Base-by-base conservation (phyloP, 2,888 invertebrate species). In the Ypsolopha scabrella region DNA sequence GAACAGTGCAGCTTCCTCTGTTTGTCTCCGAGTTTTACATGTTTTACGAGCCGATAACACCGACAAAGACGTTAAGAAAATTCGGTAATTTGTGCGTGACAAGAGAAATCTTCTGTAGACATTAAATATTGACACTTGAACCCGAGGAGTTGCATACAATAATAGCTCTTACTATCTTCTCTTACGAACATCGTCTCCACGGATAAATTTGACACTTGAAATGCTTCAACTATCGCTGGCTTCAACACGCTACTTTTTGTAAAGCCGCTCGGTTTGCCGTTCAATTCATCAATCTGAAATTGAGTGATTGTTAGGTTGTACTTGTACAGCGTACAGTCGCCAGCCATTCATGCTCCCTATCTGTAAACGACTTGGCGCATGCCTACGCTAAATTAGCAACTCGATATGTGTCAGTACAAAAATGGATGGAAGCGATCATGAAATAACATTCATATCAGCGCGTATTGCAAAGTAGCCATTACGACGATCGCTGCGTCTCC, bases 101-200 rank as follows among this genome's bases (percentile, higher is more conserved):
- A 41, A 53, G 56, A 51, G 54, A 56, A 56, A 56, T 53, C 54
- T 53, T 51, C 48, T 50, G 51, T 53, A 46, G 51, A 54, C 51
- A 55, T 50, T 55, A 33, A 44, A 39, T 53, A 54, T 48, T 48
- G 48, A 48, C 48, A 46, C 35, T 34, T 33, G 24, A 24, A 24
- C 24, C 24, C 24, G 24, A 24, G 24, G 4, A 24, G 24, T 24
- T 3, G 24, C 4, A 24, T 4, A 24, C 2, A 3, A 24, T 24
- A 24, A 24, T 24, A 24, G 24, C 24, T 24, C 24, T 24, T 24
- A 24, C 24, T 24, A 24, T 4, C 24, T 24, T 24, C 4, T 24
- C 24, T 24, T 24, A 24, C 2, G 24, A 4, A 3, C 4, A 4
- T 24, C 24, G 2, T 3, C 24, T 24, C 2, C 4, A 24, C 24